These are phyloP conservation scores for Paralinhomoeus sp. DNA, from an alignment of 2,888 invertebrate species.

Conservation along the genomic window DNA sequence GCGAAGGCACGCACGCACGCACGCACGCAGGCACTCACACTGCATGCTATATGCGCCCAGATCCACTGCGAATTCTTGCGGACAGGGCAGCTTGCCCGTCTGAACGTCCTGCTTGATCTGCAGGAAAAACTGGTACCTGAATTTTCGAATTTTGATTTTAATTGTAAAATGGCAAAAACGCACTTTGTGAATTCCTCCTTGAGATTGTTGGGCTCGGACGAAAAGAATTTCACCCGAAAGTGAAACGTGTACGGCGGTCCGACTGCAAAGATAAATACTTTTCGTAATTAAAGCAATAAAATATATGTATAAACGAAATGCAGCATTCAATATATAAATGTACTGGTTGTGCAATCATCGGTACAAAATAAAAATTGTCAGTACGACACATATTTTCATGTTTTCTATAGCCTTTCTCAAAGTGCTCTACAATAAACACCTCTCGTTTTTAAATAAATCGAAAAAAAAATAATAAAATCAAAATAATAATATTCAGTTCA, in stretches of 20 bases:
- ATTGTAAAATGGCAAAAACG: slow-evolving; percentile 4
- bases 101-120: slow-evolving; percentile 87
- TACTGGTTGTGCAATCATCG: background rate
- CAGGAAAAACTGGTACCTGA: slow-evolving; percentile 74
- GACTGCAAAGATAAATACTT: slow-evolving; percentile 43
- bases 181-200: slow-evolving; percentile 79
- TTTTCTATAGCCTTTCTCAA: no score
- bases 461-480: no score
- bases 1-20: no score
- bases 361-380: background rate
- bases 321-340: background rate
- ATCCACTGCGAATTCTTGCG: slow-evolving; percentile 62
- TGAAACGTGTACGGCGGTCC: slow-evolving; percentile 90
- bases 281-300: no score
- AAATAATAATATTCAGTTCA: no score
- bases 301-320: slow-evolving; percentile 4
- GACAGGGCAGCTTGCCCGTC: slow-evolving; percentile 66
- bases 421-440: no score
- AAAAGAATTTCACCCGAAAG: slow-evolving; percentile 90
- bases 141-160: background rate
- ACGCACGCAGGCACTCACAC: no score
- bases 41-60: slow-evolving; percentile 73
- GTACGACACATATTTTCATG: no score
- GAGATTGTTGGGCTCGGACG: slow-evolving; percentile 85
- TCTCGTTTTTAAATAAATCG: no score